phyloP scores from a whole-genome alignment of 2,113 vertebrate genomes.

The Hyperopisus bebe region DNA sequence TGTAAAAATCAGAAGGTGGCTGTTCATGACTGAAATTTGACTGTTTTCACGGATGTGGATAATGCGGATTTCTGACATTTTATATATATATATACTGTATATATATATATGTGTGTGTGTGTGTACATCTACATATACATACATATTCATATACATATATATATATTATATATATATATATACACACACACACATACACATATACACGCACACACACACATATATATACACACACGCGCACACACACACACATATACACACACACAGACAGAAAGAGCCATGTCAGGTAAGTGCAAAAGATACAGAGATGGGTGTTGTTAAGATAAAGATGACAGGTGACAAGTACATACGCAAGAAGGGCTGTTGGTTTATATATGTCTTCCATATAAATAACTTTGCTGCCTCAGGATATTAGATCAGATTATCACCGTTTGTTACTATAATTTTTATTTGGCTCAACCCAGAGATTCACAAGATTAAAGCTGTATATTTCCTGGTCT shows the following conservation, averaged over 20 bases:
- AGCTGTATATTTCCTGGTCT: neutral
- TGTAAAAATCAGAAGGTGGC: neutral
- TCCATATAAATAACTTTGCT: neutral
- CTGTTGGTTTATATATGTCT: neutral
- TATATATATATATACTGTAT: too few relatives aligned
- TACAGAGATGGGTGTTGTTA: neutral
- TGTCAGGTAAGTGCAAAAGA: neutral
- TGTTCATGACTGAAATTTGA: neutral
- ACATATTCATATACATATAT: neutral
- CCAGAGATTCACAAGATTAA: neutral
- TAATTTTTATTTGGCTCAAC: conserved; percentile 4
- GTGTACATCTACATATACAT: neutral
- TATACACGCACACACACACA: too few relatives aligned
- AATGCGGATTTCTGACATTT: neutral
- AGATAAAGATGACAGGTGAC: neutral
- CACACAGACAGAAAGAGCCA: neutral
- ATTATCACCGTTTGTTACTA: conserved; percentile 1
- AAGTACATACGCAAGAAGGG: neutral
- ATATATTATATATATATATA: too few relatives aligned
- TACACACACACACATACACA: too few relatives aligned
- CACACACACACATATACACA: too few relatives aligned
- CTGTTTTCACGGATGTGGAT: neutral
- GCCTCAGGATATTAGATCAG: conserved; percentile 2
- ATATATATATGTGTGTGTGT: too few relatives aligned
- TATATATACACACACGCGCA: too few relatives aligned